Conservation (phyloP, 2,888 invertebrate species). For the Dicranocentrus wangi region DNA sequence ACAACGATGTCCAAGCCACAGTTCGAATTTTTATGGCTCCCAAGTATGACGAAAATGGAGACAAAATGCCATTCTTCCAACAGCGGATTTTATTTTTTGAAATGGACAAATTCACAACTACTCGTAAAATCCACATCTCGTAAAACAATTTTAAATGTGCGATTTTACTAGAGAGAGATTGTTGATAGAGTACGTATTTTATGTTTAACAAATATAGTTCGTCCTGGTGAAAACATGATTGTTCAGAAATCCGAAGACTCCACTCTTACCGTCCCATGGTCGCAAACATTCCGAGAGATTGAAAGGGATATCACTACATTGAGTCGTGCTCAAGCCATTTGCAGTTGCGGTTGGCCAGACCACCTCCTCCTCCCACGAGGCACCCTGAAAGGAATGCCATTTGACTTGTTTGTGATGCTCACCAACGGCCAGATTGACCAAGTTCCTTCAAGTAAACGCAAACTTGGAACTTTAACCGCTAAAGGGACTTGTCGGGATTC, state of each 20-base stretch:
- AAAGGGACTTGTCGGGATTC: constrained; percentile 77
- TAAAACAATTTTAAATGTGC: too few species aligned
- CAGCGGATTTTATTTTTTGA: constrained; percentile 83
- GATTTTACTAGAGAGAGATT: not conserved
- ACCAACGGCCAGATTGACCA: constrained; percentile 21
- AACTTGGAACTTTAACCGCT: constrained; percentile 73
- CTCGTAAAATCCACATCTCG: too few species aligned
- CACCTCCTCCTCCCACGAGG: constrained; percentile 36
- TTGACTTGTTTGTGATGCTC: constrained; percentile 37
- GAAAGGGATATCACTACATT: constrained; percentile 73
- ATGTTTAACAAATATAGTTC: too few species aligned
- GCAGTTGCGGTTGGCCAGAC: constrained; percentile 39
- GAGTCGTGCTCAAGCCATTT: constrained; percentile 79
- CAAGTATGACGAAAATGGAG: constrained; percentile 80
- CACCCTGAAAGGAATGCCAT: constrained; percentile 11
- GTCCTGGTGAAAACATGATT: constrained; percentile 78
- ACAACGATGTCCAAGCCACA: constrained; percentile 77
- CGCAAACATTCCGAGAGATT: constrained; percentile 82
- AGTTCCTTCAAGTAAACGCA: constrained; percentile 15
- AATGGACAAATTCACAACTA: constrained; percentile 79
- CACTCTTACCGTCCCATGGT: constrained; percentile 87
- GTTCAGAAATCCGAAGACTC: constrained; percentile 82
- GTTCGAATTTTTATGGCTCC: constrained; percentile 84
- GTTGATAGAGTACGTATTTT: too few species aligned
- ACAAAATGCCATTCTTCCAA: constrained; percentile 79